Conservation (phyloP, 2,888 invertebrate species). For the Athripsodes cinereus region DNA sequence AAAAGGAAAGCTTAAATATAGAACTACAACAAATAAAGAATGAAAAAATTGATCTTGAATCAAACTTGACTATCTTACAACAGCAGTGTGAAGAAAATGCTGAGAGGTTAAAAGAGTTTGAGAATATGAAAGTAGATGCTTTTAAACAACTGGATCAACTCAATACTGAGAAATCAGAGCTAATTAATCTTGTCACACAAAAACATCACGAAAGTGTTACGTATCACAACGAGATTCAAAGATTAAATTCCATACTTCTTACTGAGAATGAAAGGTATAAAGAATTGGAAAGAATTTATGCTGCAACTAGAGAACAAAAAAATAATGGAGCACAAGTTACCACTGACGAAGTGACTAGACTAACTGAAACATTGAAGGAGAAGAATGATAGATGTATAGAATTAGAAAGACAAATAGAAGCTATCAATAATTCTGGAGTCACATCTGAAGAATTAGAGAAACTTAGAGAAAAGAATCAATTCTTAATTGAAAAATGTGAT, state of each 20-base stretch:
- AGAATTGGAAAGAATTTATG: constrained; percentile 32
- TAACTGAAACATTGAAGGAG: constrained; percentile 20
- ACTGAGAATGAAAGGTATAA: constrained; percentile 46
- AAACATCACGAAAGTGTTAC: constrained; percentile 82
- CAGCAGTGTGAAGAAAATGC: constrained; percentile 12
- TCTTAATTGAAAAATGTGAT: constrained; percentile 62
- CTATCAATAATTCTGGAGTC: constrained; percentile 30
- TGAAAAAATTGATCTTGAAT: constrained; percentile 12
- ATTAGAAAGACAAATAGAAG: constrained; percentile 33
- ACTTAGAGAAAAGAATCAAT: constrained; percentile 51
- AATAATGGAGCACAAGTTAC: constrained; percentile 10
- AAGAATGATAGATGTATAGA: constrained; percentile 33
- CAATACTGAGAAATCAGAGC: constrained; percentile 58
- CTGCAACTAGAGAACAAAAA: constrained; percentile 29
- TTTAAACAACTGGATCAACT: constrained; percentile 32
- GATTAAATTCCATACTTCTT: constrained; percentile 57
- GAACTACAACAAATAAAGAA: neutral
- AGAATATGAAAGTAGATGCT: constrained; percentile 18
- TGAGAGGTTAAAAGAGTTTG: constrained; percentile 5
- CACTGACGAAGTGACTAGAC: constrained; percentile 16
- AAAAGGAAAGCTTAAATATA: neutral
- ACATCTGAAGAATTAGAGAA: constrained; percentile 47
- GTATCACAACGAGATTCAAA: constrained; percentile 81
- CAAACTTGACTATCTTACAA: constrained; percentile 2
- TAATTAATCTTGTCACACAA: constrained; percentile 65